Conservation (phyloP, 2,113 vertebrate species). For the Sus scrofa region DNA sequence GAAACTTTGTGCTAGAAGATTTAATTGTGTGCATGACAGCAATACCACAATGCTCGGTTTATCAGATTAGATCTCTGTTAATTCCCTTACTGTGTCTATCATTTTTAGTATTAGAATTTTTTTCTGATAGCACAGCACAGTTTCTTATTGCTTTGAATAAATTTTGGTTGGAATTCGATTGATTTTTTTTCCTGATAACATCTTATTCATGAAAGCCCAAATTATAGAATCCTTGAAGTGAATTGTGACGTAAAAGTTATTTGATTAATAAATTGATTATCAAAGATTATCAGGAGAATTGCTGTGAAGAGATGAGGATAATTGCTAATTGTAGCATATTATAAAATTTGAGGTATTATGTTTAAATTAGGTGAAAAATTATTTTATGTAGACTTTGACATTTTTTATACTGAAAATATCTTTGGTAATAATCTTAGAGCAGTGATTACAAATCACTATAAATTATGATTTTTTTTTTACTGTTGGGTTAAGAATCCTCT, state of each 20-base stretch:
- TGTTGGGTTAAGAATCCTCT: constrained; percentile 4
- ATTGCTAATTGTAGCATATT: constrained; percentile 16
- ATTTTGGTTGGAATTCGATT: constrained; percentile 1
- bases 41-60: neutral
- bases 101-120: constrained; percentile 37
- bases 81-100: neutral
- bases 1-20: neutral
- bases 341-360: neutral
- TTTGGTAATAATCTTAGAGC: constrained; percentile 10
- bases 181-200: constrained; percentile 45
- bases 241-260: constrained; percentile 28
- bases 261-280: constrained; percentile 36
- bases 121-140: neutral
- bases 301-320: constrained; percentile 48
- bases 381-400: constrained; percentile 52
- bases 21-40: constrained; percentile 43
- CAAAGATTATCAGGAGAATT: constrained; percentile 29
- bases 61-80: neutral
- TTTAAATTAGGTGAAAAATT: constrained; percentile 5
- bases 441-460: constrained; percentile 17
- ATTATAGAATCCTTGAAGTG: constrained; percentile 59
- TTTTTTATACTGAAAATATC: constrained; percentile 14
- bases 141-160: constrained; percentile 38
- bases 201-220: constrained; percentile 16
- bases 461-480: constrained; percentile 51